These are phyloP conservation scores for Pinctada fucata DNA, from an alignment of 2,888 invertebrate species.

Conservation along the genomic window DNA sequence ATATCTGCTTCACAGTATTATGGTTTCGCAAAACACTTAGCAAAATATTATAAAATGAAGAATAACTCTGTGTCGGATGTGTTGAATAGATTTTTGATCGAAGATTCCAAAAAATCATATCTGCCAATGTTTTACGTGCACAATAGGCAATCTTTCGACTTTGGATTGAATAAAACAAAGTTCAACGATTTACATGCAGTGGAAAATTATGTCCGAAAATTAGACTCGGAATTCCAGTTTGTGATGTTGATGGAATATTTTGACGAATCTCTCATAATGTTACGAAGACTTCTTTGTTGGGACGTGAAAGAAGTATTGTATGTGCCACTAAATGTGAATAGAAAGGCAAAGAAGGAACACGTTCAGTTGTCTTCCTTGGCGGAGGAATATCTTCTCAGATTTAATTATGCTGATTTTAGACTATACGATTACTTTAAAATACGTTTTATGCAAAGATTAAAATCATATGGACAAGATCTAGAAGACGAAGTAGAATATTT, in stretches of 20 bases:
- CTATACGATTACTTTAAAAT: constrained; percentile 63
- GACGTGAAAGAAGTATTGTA: constrained; percentile 67
- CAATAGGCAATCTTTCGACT: constrained; percentile 55
- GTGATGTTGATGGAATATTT: constrained; percentile 71
- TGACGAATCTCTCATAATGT: constrained; percentile 70
- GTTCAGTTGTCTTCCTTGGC: constrained; percentile 45
- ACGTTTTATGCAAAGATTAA: constrained; percentile 55
- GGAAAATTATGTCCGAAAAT: constrained; percentile 48
- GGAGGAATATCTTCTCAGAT: constrained; percentile 46
- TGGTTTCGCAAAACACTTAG: constrained; percentile 43
- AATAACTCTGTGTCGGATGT: not conserved
- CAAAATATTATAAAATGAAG: not conserved
- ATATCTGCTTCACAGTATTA: constrained; percentile 59
- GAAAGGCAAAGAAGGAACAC: constrained; percentile 32
- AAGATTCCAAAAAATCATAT: not conserved
- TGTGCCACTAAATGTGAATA: constrained; percentile 52
- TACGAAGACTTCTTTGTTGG: constrained; percentile 70
- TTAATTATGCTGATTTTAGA: constrained; percentile 64
- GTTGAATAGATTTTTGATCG: constrained; percentile 23
- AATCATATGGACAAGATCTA: constrained; percentile 46
- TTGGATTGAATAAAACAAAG: constrained; percentile 43
- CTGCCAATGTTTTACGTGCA: constrained; percentile 16
- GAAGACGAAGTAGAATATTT: constrained; percentile 52
- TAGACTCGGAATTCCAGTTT: constrained; percentile 63
- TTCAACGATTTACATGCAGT: constrained; percentile 39